Evolutionary conservation across 2,888 invertebrate species (phyloP).

Genomic region (Scaptodrosophila latifasciaeformis): DNA sequence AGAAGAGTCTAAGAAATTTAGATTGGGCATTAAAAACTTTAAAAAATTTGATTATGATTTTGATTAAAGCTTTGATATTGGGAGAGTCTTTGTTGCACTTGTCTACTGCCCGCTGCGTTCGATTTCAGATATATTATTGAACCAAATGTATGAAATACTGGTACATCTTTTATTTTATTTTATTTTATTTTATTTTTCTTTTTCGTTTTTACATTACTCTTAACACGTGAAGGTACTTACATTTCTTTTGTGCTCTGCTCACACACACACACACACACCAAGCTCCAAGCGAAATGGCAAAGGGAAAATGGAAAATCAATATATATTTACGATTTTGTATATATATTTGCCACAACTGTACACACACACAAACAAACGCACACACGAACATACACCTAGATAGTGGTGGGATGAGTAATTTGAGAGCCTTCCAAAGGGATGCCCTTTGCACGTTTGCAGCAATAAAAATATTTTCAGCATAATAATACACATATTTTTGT

Average conservation of each 20-base stretch:
- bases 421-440: too few relatives aligned
- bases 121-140: constrained; percentile 37
- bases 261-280: constrained; percentile 2
- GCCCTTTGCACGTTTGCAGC: too few relatives aligned
- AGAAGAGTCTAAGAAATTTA: too few relatives aligned
- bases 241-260: background rate
- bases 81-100: constrained; percentile 36
- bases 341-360: constrained; percentile 21
- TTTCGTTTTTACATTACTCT: constrained; percentile 5
- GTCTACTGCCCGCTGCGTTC: constrained; percentile 47
- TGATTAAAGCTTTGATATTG: background rate
- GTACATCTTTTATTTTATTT: too few relatives aligned
- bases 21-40: constrained; percentile 44
- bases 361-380: constrained; percentile 43
- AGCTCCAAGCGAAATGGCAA: constrained; percentile 31
- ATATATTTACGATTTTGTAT: constrained; percentile 64
- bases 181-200: too few relatives aligned
- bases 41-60: constrained; percentile 59
- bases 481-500: too few relatives aligned
- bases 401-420: too few relatives aligned
- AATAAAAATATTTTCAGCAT: constrained; percentile 41
- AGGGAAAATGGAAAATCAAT: constrained; percentile 62
- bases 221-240: constrained; percentile 49
- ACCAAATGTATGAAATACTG: too few relatives aligned
- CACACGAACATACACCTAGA: background rate